Conservation (phyloP, 2,888 invertebrate genomes). For the Molorchus minor region DNA sequence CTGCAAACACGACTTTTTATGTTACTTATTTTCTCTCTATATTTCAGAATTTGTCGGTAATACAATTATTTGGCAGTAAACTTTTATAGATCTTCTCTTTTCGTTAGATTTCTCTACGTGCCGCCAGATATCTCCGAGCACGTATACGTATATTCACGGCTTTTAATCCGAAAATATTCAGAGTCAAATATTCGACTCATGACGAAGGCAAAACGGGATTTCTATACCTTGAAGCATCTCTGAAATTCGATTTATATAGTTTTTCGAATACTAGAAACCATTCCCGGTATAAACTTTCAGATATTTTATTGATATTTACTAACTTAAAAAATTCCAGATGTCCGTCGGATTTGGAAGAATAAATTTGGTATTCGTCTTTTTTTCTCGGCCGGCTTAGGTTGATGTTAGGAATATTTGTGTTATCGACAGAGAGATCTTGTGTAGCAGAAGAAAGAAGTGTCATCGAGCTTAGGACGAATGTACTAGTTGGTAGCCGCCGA, state of each 20-base stretch:
- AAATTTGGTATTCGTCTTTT: slow-evolving; percentile 36
- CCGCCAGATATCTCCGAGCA: slow-evolving; percentile 20
- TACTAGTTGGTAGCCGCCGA: slow-evolving; percentile 53
- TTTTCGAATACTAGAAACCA: background rate
- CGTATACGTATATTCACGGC: background rate
- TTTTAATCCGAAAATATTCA: background rate
- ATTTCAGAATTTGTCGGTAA: slow-evolving; percentile 52
- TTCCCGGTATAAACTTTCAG: slow-evolving; percentile 10
- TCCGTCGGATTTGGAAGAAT: slow-evolving; percentile 40
- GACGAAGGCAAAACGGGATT: background rate
- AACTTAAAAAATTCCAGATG: slow-evolving; percentile 28
- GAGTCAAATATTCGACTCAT: background rate
- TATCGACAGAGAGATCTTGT: slow-evolving; percentile 40
- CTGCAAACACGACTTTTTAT: slow-evolving; percentile 58
- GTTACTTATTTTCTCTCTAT: slow-evolving; percentile 49
- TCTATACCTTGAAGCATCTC: background rate
- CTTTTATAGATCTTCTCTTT: slow-evolving; percentile 39
- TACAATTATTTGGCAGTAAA: slow-evolving; percentile 55
- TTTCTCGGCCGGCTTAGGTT: slow-evolving; percentile 32
- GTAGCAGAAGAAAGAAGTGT: slow-evolving; percentile 42
- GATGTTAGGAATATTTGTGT: slow-evolving; percentile 40
- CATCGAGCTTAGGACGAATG: slow-evolving; percentile 45
- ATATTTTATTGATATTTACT: slow-evolving; percentile 24
- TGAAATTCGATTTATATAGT: slow-evolving; percentile 3
- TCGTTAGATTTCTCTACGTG: slow-evolving; percentile 25